These are phyloP conservation scores for Polyommatus iphigenia DNA, from an alignment of 2,888 invertebrate genomes.

Conservation along the genomic window DNA sequence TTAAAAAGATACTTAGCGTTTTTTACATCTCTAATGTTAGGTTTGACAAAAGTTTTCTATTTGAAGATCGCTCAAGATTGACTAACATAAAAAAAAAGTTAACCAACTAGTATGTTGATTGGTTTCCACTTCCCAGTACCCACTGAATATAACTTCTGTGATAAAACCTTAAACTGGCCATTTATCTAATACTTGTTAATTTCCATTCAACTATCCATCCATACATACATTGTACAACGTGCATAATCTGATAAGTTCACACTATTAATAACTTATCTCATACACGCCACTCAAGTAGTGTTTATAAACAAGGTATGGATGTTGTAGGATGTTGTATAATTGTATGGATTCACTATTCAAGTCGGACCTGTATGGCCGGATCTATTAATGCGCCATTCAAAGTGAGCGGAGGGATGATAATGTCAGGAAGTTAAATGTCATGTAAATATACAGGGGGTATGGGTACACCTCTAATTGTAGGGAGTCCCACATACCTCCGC, in stretches of 20 bases:
- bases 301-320: slow-evolving; percentile 3
- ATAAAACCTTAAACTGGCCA: background rate
- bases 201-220: background rate
- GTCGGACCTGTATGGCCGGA: slow-evolving; percentile 18
- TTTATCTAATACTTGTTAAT: background rate
- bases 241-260: slow-evolving; percentile 7
- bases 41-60: too few relatives aligned
- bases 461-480: too few relatives aligned
- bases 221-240: background rate
- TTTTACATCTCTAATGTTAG: too few relatives aligned
- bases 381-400: slow-evolving; percentile 7
- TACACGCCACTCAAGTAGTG: slow-evolving; percentile 7
- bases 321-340: slow-evolving; percentile 13
- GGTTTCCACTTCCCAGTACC: too few relatives aligned
- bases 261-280: slow-evolving; percentile 8
- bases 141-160: background rate
- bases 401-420: slow-evolving; percentile 9
- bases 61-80: too few relatives aligned
- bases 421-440: slow-evolving; percentile 11
- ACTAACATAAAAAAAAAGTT: too few relatives aligned
- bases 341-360: background rate
- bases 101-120: too few relatives aligned
- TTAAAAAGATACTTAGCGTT: too few relatives aligned
- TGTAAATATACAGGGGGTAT: background rate
- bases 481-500: too few relatives aligned